Conservation (phyloP, 2,797 vertebrate genomes). For the Gymnoscopelus microlampas region DNA sequence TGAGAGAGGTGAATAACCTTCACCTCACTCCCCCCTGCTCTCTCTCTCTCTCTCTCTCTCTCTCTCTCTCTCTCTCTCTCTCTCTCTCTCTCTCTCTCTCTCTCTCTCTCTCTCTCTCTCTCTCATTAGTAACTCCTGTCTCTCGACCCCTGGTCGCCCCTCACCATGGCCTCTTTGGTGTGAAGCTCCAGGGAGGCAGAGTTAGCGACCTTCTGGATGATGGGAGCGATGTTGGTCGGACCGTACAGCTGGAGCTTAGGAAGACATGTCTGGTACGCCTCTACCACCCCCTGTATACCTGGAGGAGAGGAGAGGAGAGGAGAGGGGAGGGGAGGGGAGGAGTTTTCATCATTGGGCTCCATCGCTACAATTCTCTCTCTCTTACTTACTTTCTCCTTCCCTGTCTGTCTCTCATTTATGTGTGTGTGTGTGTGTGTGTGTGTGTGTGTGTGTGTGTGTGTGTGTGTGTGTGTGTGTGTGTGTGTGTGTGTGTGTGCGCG, state of each 20-base stretch:
- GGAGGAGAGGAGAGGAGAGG: constrained; percentile 8
- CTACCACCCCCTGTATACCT: constrained; percentile 92
- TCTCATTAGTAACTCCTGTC: neutral
- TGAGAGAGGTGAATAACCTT: too few relatives aligned
- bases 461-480: neutral
- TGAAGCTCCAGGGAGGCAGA: constrained; percentile 89
- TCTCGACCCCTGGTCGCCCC: constrained; percentile 20
- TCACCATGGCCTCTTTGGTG: constrained; percentile 89
- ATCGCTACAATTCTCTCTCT: too few relatives aligned
- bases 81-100: too few relatives aligned
- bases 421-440: neutral
- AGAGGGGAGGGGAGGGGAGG: neutral
- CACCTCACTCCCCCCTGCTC: too few relatives aligned
- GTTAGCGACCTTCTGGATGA: constrained; percentile 91
- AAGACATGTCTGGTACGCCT: constrained; percentile 91
- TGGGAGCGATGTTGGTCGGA: constrained; percentile 91
- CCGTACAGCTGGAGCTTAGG: constrained; percentile 91
- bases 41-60: neutral
- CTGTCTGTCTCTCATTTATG: too few relatives aligned
- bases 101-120: neutral
- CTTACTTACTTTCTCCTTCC: too few relatives aligned
- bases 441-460: neutral
- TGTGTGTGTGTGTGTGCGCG: too few relatives aligned
- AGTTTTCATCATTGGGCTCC: too few relatives aligned
- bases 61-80: too few relatives aligned